Conservation (phyloP, 2,113 vertebrate species). For the Rhinichthys klamathensis region DNA sequence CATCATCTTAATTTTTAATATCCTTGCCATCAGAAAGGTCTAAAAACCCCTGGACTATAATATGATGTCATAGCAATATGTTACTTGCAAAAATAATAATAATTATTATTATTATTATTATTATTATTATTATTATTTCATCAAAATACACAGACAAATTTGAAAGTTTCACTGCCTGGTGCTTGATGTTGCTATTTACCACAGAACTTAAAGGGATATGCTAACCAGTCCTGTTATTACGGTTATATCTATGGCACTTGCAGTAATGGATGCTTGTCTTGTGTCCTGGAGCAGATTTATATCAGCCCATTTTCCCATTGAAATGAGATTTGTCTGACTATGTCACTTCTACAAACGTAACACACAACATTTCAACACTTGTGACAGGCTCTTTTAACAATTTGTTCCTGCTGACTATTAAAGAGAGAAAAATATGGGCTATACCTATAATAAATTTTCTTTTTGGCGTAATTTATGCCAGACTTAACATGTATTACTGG, state of each 20-base stretch:
- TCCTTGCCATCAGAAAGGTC: background rate
- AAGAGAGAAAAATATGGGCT: constrained; percentile 65
- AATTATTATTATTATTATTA: no score
- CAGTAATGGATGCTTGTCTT: background rate
- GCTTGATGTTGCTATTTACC: background rate
- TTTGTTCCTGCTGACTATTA: constrained; percentile 63
- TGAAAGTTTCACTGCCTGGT: background rate
- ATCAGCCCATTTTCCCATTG: background rate
- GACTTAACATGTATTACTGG: constrained; percentile 34
- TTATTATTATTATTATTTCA: no score
- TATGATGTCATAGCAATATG: no score
- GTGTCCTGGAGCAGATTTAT: background rate
- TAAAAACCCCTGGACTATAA: no score
- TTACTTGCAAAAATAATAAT: background rate
- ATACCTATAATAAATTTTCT: constrained; percentile 68
- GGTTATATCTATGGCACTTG: background rate
- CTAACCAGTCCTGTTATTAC: background rate
- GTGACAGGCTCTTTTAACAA: constrained; percentile 63
- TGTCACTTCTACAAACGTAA: background rate
- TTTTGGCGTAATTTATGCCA: constrained; percentile 63
- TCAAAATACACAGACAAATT: background rate
- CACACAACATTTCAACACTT: constrained; percentile 57
- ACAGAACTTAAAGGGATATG: background rate
- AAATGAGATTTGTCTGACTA: constrained; percentile 1
- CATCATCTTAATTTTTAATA: background rate